Conservation (phyloP, 1,140 invertebrate genomes). For the Samia ricini region DNA sequence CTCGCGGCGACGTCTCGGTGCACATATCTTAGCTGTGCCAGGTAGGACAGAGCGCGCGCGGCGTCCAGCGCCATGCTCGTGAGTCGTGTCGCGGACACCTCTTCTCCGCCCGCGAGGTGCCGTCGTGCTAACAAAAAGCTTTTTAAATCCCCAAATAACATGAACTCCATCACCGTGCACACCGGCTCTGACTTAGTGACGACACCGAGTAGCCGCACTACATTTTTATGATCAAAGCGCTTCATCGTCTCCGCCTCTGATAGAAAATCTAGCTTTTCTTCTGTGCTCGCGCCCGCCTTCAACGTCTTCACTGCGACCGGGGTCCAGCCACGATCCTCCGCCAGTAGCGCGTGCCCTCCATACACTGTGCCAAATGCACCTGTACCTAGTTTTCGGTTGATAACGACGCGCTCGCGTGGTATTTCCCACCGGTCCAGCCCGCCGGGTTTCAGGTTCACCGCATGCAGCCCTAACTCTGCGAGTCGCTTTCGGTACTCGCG, state of each 20-base stretch:
- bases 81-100: constrained; percentile 84
- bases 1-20: constrained; percentile 92
- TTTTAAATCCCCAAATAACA: constrained; percentile 45
- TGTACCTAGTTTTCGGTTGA: constrained; percentile 91
- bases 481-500: constrained; percentile 83
- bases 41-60: constrained; percentile 89
- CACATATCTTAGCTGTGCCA: constrained; percentile 87
- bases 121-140: constrained; percentile 38
- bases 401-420: constrained; percentile 86
- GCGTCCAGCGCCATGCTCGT: constrained; percentile 92
- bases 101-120: constrained; percentile 72
- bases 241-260: constrained; percentile 96
- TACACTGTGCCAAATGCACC: constrained; percentile 89
- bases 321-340: constrained; percentile 84
- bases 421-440: constrained; percentile 91
- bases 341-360: constrained; percentile 79
- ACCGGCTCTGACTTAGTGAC: constrained; percentile 43
- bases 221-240: constrained; percentile 80
- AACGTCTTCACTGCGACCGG: constrained; percentile 95
- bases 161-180: constrained; percentile 55
- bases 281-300: constrained; percentile 86
- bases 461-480: constrained; percentile 85
- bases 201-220: constrained; percentile 52
- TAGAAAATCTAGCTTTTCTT: constrained; percentile 94
- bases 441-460: constrained; percentile 79